Evolutionary conservation across 2,113 vertebrate genomes (phyloP), one percentile per base, ranked within the genome.

Genomic region (Phalacrocorax carbo): DNA sequence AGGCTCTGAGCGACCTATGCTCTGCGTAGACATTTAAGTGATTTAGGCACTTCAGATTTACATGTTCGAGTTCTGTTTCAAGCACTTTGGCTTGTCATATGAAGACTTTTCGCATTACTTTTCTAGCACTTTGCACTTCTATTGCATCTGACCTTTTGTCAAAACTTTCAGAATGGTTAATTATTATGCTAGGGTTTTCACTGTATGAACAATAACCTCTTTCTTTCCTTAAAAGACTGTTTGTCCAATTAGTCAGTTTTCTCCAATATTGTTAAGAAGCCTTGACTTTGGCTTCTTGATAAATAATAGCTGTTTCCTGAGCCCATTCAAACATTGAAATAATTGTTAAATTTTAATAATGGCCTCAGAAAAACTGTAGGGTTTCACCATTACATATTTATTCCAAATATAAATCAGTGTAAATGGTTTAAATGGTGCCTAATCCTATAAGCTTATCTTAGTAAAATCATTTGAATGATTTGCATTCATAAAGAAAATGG

Each of bases 331-430:
- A 86, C 87, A 71, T 54, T 73, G 87, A 72, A 85, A 91, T 90
- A 51, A 96, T 96, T 97, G 94, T 97, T 96, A 85, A 82, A 90
- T 90, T 95, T 90, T 91, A 96, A 95, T 95, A 96, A 95, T 94
- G 60, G 32, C 15, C 68, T 83, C 60, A 90, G 90, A 78, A 80
- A 88, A 48, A 26, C 21, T 0, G 0, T 44, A 46, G 32, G 7
- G 11, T 55, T 97, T 93, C 38, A 77, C 42, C 49, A 70, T 20
- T 20, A 15, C 27, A 21, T 22, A 20, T 80, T 70, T 96, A 62
- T 94, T 93, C 84, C 78, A 80, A 66, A 58, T 70, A 89, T 54
- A 94, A 69, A 61, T 46, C 49, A 70, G 11, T 0, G 0, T 7
- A 82, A 89, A 52, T 20, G 0, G 14, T 44, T 72, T 70, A 61